Evolutionary conservation across 2,888 invertebrate genomes (phyloP).

Genomic region (Hydrotaea cyrtoneurina): DNA sequence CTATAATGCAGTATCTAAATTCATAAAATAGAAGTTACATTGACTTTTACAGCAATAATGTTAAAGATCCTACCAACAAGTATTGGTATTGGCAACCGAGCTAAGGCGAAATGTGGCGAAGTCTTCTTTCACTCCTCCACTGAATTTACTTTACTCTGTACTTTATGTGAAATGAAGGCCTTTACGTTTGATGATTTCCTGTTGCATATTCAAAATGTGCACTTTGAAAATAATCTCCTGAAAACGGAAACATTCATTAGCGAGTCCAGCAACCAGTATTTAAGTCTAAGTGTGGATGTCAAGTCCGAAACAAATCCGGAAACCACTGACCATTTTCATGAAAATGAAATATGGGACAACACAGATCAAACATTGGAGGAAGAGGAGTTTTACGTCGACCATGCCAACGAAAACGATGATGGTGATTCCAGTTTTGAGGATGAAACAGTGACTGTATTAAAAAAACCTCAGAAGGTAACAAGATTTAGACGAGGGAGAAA

Average conservation of each 20-base stretch:
- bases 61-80: conserved; percentile 54
- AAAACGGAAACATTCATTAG: conserved; percentile 52
- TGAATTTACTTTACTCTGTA: conserved; percentile 75
- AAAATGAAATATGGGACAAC: conserved; percentile 52
- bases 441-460: conserved; percentile 66
- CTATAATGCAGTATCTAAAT: too few relatives aligned
- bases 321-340: background rate
- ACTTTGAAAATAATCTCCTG: conserved; percentile 71
- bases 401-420: conserved; percentile 37
- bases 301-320: conserved; percentile 37
- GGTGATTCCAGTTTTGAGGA: conserved; percentile 50
- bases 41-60: too few relatives aligned
- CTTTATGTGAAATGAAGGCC: conserved; percentile 75
- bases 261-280: conserved; percentile 43
- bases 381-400: conserved; percentile 20
- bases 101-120: conserved; percentile 77
- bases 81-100: conserved; percentile 46
- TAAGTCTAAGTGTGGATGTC: conserved; percentile 51
- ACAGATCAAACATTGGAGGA: conserved; percentile 35
- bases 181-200: conserved; percentile 76
- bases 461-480: conserved; percentile 59
- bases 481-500: conserved; percentile 16
- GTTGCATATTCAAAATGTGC: conserved; percentile 75
- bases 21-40: too few relatives aligned
- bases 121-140: conserved; percentile 75